phyloP scores from a whole-genome alignment of 2,113 vertebrate genomes.

The Scophthalmus maximus region DNA sequence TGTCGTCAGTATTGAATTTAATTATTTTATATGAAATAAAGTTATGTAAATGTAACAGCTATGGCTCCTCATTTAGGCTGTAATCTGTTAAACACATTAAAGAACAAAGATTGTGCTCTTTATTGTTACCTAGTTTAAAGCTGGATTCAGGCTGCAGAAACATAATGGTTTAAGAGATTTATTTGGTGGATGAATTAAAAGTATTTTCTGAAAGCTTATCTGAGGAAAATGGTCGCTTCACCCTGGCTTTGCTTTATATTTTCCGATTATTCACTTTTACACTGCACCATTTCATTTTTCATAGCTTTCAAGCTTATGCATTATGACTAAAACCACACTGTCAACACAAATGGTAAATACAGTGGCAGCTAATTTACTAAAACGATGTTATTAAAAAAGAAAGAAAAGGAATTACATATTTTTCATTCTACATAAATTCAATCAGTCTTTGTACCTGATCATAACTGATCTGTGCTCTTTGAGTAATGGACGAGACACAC shows the following conservation, averaged over 20 bases:
- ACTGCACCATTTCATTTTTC: slow-evolving; percentile 11
- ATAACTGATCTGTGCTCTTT: background rate
- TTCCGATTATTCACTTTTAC: slow-evolving; percentile 8
- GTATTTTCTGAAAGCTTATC: slow-evolving; percentile 29
- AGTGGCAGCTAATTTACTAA: slow-evolving; percentile 8
- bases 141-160: slow-evolving; percentile 3
- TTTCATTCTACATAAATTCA: slow-evolving; percentile 8
- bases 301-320: slow-evolving; percentile 4
- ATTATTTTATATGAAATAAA: background rate
- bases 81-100: background rate
- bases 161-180: slow-evolving; percentile 7
- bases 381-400: background rate
- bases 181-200: slow-evolving; percentile 24
- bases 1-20: background rate
- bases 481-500: background rate
- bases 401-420: background rate
- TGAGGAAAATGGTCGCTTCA: slow-evolving; percentile 1
- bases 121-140: background rate
- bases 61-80: background rate
- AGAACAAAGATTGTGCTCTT: background rate
- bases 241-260: background rate
- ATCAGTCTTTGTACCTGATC: slow-evolving; percentile 16
- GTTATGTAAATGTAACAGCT: background rate
- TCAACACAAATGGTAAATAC: slow-evolving; percentile 19
- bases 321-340: slow-evolving; percentile 6